Base-by-base conservation (phyloP, 2,888 invertebrate genomes). In the Brenthis daphne region DNA sequence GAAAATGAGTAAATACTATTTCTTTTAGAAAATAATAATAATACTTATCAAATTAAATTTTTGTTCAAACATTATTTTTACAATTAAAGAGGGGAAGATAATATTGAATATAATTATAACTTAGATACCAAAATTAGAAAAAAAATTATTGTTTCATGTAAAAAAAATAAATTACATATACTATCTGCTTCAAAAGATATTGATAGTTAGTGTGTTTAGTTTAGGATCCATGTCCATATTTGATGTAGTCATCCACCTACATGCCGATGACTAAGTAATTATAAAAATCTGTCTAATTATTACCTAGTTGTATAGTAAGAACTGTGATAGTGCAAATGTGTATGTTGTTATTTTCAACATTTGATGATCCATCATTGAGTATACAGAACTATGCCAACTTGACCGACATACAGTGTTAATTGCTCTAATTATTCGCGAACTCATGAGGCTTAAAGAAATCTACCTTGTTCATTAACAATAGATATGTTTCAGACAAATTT, bases 391-490 rank as follows among this genome's bases (percentile, higher is more conserved):
- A 63, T 20, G 14, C 16, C 37, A 51, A 65, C 51, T 65, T 57
- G 51, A 55, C 57, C 57, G 37, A 65, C 16, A 65, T 63, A 43
- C 16, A 51, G 50, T 37, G 51, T 50, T 51, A 65, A 55, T 65
- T 65, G 65, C n/a, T 29, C 47, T 16, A 65, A 65, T 69, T 60
- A 51, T 47, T 60, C 43, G 51, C 50, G 37, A 37, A 55, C 16
- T 61, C 54, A 50, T 61, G 50, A 24, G 43, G 14, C 50, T 53
- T 55, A 29, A 65, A 61, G 61, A 47, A 60, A 57, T 53, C 50
- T 58, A 72, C 57, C 65, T 64, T 53, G 58, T 66, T 58, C 16
- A 29, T 57, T 57, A 61, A 57, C 61, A 57, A 50, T 54, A 57
- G 63, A 33, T 57, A 61, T 56, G 24, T 55, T 67, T 57, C 64